Conservation (phyloP, 2,113 vertebrate genomes). For the Centropus unirufus region DNA sequence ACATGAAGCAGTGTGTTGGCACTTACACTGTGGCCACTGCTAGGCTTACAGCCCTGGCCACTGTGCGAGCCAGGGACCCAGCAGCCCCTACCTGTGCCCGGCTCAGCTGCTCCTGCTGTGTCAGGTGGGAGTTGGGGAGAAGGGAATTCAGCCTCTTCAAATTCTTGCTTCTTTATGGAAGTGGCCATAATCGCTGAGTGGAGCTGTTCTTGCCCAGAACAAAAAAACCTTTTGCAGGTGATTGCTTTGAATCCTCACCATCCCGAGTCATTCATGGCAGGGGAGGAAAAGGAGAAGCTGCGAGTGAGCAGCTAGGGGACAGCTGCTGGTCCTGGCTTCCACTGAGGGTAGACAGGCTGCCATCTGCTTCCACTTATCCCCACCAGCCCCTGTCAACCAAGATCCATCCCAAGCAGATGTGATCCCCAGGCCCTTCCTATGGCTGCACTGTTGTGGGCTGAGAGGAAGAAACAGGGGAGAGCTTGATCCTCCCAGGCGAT, state of each 20-base stretch:
- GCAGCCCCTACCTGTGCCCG: background rate
- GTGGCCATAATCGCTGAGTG: background rate
- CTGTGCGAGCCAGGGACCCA: fast-evolving
- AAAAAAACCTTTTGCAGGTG: background rate
- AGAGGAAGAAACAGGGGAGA: background rate
- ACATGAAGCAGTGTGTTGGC: background rate
- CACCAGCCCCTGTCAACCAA: background rate
- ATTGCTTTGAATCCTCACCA: background rate
- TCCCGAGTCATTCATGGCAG: fast-evolving
- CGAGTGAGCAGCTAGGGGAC: background rate
- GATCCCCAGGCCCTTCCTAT: background rate
- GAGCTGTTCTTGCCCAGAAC: background rate
- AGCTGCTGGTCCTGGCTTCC: background rate
- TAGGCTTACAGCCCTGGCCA: background rate
- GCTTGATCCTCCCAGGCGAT: background rate
- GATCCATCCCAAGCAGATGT: background rate
- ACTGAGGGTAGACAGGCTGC: fast-evolving
- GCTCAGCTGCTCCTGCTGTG: background rate
- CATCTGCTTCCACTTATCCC: background rate
- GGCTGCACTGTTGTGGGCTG: background rate
- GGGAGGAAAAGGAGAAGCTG: background rate
- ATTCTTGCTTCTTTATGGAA: background rate
- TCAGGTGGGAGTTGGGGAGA: background rate
- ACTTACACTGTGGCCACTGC: background rate
- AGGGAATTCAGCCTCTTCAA: background rate